phyloP scores from a whole-genome alignment of 2,888 invertebrate species.

The Theretra japonica region DNA sequence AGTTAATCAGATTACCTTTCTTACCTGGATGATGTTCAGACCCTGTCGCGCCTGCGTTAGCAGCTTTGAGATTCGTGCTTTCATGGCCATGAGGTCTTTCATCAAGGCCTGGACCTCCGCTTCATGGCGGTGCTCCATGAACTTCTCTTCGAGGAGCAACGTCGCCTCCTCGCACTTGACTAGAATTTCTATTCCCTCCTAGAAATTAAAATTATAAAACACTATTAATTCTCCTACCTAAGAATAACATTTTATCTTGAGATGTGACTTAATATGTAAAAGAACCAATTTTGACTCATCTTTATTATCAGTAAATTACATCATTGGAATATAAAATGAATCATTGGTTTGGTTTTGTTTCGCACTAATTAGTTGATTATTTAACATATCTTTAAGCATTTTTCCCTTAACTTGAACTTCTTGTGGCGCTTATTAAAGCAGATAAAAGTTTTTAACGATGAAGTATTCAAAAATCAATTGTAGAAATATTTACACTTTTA shows the following conservation, averaged over 20 bases:
- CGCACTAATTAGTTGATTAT: too few relatives aligned
- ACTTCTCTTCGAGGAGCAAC: conserved; percentile 85
- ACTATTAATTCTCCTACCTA: not conserved
- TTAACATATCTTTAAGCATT: too few relatives aligned
- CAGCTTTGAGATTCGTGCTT: conserved; percentile 87
- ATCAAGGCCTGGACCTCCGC: conserved; percentile 85
- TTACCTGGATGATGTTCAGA: conserved; percentile 81
- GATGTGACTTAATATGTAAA: too few relatives aligned
- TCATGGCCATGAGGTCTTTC: conserved; percentile 84
- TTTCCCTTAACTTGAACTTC: too few relatives aligned
- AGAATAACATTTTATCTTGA: not conserved
- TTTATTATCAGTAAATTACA: too few relatives aligned
- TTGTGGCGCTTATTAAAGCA: too few relatives aligned
- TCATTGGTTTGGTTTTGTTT: too few relatives aligned
- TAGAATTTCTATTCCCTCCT: conserved; percentile 89
- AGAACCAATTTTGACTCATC: too few relatives aligned
- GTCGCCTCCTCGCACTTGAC: conserved; percentile 88
- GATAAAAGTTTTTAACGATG: too few relatives aligned
- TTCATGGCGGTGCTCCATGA: conserved; percentile 87
- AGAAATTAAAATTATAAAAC: conserved; percentile 50
- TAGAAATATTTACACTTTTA: too few relatives aligned
- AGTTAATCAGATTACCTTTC: conserved; percentile 64
- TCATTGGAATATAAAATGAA: too few relatives aligned
- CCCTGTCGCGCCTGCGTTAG: conserved; percentile 89
- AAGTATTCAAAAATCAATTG: too few relatives aligned